Conservation (phyloP, 2,888 invertebrate genomes). For the Apamea epomidion region DNA sequence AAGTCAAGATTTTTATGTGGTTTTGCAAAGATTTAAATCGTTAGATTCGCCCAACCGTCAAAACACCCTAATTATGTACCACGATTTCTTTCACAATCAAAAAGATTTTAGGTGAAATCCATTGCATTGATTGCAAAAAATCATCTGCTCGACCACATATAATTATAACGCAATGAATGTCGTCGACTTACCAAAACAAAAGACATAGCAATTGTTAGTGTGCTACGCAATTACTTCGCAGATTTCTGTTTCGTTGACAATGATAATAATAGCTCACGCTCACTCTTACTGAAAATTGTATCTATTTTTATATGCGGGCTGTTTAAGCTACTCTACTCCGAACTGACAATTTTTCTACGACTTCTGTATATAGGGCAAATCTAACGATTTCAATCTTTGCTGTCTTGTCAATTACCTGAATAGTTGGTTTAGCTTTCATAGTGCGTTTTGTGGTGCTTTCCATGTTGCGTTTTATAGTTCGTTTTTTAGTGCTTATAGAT, state of each 20-base stretch:
- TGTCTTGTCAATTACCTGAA: conserved; percentile 27
- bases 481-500: neutral
- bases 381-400: neutral
- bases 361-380: neutral
- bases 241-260: neutral
- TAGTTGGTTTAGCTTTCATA: conserved; percentile 1
- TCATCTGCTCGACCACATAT: too few species aligned
- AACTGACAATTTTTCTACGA: neutral
- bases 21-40: neutral
- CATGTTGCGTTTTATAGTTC: neutral
- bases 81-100: neutral
- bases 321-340: neutral
- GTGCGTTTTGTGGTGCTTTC: neutral
- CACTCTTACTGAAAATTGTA: neutral
- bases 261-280: neutral
- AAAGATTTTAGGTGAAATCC: neutral
- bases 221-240: neutral
- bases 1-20: neutral
- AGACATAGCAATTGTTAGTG: neutral
- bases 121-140: neutral
- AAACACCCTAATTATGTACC: neutral
- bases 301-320: neutral
- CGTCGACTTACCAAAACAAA: neutral
- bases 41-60: neutral
- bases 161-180: neutral